Evolutionary conservation across 1,140 invertebrate species (phyloP).

Genomic region (Brachionus manjavacas): DNA sequence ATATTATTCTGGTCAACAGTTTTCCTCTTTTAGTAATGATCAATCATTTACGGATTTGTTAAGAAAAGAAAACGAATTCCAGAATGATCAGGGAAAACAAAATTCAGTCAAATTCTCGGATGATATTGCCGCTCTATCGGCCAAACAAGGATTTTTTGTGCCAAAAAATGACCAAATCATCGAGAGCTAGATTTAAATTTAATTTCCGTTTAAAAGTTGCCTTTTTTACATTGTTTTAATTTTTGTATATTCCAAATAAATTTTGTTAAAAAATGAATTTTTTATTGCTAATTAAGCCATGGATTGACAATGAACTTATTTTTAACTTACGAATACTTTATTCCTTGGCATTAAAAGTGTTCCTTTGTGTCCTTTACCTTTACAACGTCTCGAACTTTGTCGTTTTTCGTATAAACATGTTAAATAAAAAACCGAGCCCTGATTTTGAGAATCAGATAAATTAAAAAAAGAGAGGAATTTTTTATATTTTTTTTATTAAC

Average conservation of each 20-base stretch:
- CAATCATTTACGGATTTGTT: background rate
- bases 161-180: background rate
- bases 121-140: background rate
- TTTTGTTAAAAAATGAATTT: constrained; percentile 1
- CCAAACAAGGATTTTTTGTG: background rate
- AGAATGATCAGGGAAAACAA: background rate
- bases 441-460: too few species aligned
- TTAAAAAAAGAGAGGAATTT: too few species aligned
- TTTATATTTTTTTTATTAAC: too few species aligned
- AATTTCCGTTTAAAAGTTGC: background rate
- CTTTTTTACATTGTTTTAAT: constrained; percentile 37
- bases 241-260: constrained; percentile 37
- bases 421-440: too few species aligned
- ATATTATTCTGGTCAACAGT: background rate
- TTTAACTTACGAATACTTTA: too few species aligned
- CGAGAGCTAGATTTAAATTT: background rate
- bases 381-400: too few species aligned
- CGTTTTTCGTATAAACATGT: too few species aligned
- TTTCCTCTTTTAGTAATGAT: background rate
- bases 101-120: background rate
- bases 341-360: too few species aligned
- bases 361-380: too few species aligned
- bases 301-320: too few species aligned
- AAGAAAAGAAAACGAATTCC: background rate
- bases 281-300: background rate